phyloP scores from a whole-genome alignment of 2,888 invertebrate species.

The Heliconius charithonia region DNA sequence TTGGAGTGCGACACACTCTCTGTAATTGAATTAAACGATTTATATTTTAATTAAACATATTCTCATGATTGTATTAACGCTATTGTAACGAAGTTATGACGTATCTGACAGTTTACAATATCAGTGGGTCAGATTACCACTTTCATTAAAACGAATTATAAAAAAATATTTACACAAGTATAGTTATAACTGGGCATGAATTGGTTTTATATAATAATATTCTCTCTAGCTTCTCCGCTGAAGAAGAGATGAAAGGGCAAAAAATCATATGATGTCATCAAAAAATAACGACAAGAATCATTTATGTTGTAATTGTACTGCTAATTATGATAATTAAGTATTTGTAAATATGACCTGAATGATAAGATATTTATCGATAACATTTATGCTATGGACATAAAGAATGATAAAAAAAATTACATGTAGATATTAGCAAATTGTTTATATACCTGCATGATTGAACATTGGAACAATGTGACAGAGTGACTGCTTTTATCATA shows the following conservation, averaged over 20 bases:
- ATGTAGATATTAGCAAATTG: conserved; percentile 1
- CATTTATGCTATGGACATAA: neutral
- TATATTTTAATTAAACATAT: conserved; percentile 9
- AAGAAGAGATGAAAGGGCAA: neutral
- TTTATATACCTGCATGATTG: conserved; percentile 84
- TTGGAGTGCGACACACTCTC: conserved; percentile 94
- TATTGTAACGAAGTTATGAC: neutral
- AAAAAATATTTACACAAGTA: neutral
- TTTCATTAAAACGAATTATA: neutral
- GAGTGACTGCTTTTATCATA: conserved; percentile 91
- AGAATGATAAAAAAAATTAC: neutral
- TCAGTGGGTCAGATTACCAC: neutral
- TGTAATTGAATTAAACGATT: conserved; percentile 75
- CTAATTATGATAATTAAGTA: neutral
- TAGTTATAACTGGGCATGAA: neutral
- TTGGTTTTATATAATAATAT: neutral
- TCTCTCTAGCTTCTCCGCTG: neutral
- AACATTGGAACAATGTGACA: conserved; percentile 91
- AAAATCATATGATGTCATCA: neutral
- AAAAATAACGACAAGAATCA: neutral
- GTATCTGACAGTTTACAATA: neutral
- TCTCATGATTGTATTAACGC: neutral
- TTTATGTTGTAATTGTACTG: neutral
- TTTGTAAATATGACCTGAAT: conserved; percentile 14
- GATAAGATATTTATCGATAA: conserved; percentile 18